phyloP scores from a whole-genome alignment of 2,113 vertebrate species.

The Ornithorhynchus anatinus region DNA sequence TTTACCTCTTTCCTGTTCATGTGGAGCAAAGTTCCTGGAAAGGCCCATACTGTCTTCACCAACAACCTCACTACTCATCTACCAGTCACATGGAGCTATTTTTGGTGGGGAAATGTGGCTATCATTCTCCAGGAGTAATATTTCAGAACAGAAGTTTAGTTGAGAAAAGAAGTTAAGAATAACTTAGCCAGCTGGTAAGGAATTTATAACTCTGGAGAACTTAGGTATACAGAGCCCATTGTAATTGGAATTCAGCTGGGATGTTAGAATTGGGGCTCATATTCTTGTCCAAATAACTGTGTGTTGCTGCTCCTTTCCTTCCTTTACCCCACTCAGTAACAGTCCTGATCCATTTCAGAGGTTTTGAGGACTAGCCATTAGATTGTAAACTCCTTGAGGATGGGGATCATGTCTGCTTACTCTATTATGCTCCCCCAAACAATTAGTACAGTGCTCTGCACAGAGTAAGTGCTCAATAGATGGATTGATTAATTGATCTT shows the following conservation, averaged over 20 bases:
- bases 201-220: background rate
- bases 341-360: too few species aligned
- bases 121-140: background rate
- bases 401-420: too few species aligned
- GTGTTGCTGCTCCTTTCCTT: background rate
- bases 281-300: background rate
- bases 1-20: background rate
- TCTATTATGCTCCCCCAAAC: too few species aligned
- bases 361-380: too few species aligned
- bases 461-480: too few species aligned
- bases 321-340: background rate
- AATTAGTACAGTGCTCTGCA: too few species aligned
- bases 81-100: background rate
- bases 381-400: too few species aligned
- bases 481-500: too few species aligned
- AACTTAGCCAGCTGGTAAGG: background rate
- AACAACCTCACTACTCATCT: background rate
- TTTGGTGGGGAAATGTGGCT: background rate
- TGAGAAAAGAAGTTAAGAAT: background rate
- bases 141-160: background rate
- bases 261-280: too few species aligned
- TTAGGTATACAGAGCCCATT: too few species aligned
- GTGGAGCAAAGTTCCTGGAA: background rate
- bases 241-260: too few species aligned
- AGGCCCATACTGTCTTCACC: background rate